These are phyloP conservation scores for Polyommatus iphigenia DNA, from an alignment of 2,888 invertebrate genomes.

Conservation along the genomic window DNA sequence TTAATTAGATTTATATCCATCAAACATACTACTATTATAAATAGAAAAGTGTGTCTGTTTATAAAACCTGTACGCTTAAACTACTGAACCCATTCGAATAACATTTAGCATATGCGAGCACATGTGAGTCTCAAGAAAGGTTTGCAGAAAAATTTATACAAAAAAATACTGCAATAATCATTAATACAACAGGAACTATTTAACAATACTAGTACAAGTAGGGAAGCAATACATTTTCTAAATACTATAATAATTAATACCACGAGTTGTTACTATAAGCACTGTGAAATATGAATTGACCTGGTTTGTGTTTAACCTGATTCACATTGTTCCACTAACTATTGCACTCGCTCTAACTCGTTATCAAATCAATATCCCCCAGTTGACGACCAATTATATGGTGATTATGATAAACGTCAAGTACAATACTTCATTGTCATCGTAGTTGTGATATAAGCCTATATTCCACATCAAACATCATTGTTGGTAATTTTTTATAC, in stretches of 20 bases:
- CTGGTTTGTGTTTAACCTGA: conserved; percentile 18
- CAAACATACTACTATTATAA: too few relatives aligned
- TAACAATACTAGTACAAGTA: background rate
- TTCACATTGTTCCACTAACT: conserved; percentile 13
- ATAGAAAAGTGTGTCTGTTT: too few relatives aligned
- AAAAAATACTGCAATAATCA: background rate
- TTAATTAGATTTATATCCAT: too few relatives aligned
- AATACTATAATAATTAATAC: background rate
- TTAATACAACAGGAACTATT: background rate
- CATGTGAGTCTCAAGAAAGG: background rate
- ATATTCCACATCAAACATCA: background rate
- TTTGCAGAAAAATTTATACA: background rate
- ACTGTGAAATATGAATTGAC: conserved; percentile 4
- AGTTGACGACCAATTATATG: background rate
- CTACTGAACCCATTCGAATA: too few relatives aligned
- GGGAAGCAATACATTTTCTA: background rate
- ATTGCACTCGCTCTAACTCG: conserved; percentile 5
- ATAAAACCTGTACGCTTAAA: too few relatives aligned
- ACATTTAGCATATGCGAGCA: too few relatives aligned
- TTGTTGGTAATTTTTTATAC: background rate
- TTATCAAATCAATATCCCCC: conserved; percentile 15
- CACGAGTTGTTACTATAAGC: background rate
- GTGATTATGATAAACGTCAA: conserved; percentile 1
- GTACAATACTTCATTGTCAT: conserved; percentile 6
- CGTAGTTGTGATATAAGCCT: background rate